Evolutionary conservation across 92 coral and sea anemone species (phyloP), one percentile per base, ranked within the genome.

Genomic region (Siderastrea radians): DNA sequence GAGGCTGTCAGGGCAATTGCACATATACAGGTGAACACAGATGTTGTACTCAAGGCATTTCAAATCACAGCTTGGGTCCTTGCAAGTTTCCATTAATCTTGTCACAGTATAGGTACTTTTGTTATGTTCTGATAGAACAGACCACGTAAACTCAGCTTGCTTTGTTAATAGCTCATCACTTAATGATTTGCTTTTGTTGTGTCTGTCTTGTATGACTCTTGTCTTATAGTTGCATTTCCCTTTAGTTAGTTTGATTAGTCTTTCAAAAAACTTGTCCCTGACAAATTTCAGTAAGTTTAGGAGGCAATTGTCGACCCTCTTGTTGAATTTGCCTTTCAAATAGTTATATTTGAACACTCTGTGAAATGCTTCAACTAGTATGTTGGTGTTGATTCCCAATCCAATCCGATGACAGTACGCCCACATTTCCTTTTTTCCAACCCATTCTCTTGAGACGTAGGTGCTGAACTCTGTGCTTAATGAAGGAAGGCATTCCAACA

Each of bases 291-390:
- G 63, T 46, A 93, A 82, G 86, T 81, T 85, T 44, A 93, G 77
- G 61, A 88, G 70, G 54, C 94, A 88, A 12, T 45, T 72, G 82
- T 94, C 94, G 46, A 91, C 92, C 62, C 93, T 70, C 72, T 94
- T 91, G 89, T 94, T 94, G 46, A n/a, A 72, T 77, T 91, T 94
- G n/a, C 94, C 96, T 47, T 86, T 79, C 49, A 94, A 94, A 82
- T 94, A 94, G 70, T 65, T 60, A 19, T 73, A 49, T 74, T 94
- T 94, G 66, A 91, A 94, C 12, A 88, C 93, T 7, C 91, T 79
- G 70, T 94, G 96, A 66, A 91, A 94, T 47, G 96, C 88, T 68
- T 91, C 94, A 4, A 93, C 96, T 62, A 83, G 82, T 92, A 93
- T 93, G 82, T 90, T 93, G 68, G 94, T 87, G 63, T 87, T 93